Percentiles rank a stretch among this genome's conserved stretches.
Conservation (phyloP, 2,797 vertebrate genomes). For the Xiphorhynchus erythropygius region DNA sequence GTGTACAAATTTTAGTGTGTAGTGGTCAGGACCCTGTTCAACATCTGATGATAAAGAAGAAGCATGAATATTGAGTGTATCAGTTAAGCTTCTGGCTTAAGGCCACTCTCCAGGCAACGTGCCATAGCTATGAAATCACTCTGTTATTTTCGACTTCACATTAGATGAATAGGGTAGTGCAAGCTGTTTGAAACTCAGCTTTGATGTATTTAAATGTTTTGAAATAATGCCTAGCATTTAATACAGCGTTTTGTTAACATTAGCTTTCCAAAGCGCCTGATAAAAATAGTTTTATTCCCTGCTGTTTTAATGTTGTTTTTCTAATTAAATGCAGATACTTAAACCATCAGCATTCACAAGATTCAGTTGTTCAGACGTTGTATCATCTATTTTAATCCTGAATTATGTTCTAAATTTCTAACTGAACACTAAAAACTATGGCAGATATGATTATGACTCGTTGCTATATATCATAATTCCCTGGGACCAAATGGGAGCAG, state of each 20-base stretch:
- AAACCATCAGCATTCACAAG: neutral
- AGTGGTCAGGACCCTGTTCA: neutral
- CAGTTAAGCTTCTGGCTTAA: conserved; percentile 25
- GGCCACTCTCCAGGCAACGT: conserved; percentile 27
- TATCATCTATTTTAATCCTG: neutral
- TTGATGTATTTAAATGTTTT: conserved; percentile 54
- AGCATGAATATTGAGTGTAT: neutral
- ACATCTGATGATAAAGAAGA: neutral
- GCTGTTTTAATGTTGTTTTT: neutral
- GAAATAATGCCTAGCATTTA: conserved; percentile 47
- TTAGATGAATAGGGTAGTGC: conserved; percentile 33
- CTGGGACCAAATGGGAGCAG: neutral
- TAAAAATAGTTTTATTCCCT: neutral
- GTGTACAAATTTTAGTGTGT: neutral
- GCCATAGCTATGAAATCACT: conserved; percentile 65
- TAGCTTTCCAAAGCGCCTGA: conserved; percentile 7
- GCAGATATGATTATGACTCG: accelerated
- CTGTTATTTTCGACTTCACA: conserved; percentile 37
- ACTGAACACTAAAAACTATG: neutral
- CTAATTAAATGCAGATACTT: conserved; percentile 41
- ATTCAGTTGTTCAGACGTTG: neutral
- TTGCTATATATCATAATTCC: neutral
- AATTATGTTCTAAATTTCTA: neutral
- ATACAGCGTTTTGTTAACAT: conserved; percentile 29
- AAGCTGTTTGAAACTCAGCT: conserved; percentile 42